Conservation (phyloP, 2,797 vertebrate species). For the Liparis tanakae region DNA sequence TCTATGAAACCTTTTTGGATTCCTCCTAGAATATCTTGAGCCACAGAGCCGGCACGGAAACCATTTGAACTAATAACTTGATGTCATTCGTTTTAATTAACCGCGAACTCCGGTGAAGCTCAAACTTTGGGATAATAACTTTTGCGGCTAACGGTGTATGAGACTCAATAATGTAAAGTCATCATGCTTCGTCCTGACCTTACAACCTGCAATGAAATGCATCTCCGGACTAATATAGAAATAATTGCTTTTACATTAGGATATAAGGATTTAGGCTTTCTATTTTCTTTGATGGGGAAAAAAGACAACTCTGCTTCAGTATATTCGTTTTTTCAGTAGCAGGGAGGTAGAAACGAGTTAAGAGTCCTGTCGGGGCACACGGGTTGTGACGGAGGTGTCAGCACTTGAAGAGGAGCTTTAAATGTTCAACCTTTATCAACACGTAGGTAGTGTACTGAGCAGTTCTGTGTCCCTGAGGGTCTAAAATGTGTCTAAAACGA, state of each 20-base stretch:
- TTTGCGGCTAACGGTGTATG: constrained; percentile 54
- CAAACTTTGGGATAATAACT: constrained; percentile 59
- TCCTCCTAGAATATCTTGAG: constrained; percentile 30
- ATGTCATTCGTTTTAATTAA: constrained; percentile 58
- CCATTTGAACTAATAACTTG: constrained; percentile 40
- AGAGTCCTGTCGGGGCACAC: constrained; percentile 8
- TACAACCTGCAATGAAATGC: constrained; percentile 56
- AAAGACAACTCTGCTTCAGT: neutral
- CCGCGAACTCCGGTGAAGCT: constrained; percentile 51
- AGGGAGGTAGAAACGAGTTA: neutral
- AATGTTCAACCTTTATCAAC: constrained; percentile 46
- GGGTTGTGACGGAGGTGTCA: constrained; percentile 30
- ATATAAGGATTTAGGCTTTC: constrained; percentile 34
- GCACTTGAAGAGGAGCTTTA: constrained; percentile 31
- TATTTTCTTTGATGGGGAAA: constrained; percentile 27
- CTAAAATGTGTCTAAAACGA: constrained; percentile 5
- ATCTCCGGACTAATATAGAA: constrained; percentile 46
- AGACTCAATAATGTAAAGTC: constrained; percentile 61
- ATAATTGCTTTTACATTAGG: neutral
- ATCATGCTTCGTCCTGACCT: constrained; percentile 50
- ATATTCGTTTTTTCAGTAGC: constrained; percentile 5
- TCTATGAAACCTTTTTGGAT: constrained; percentile 30
- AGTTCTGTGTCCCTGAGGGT: constrained; percentile 11
- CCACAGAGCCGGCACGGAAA: constrained; percentile 24
- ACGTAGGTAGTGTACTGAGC: constrained; percentile 3